These are phyloP conservation scores for Bungarus multicinctus DNA, from an alignment of 2,113 vertebrate genomes.

Conservation along the genomic window DNA sequence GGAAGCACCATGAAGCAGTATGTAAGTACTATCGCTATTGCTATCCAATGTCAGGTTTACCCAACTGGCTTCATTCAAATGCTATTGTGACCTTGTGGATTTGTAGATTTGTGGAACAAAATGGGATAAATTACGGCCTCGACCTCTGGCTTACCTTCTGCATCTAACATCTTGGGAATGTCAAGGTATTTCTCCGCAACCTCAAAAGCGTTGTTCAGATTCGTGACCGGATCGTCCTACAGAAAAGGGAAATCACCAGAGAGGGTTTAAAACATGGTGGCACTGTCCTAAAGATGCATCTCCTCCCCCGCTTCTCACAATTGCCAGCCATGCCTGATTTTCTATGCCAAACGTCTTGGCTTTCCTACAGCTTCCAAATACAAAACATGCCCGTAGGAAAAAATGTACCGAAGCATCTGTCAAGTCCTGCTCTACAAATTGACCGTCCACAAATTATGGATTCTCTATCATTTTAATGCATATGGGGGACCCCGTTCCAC, in stretches of 20 bases:
- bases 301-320: neutral
- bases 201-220: slow-evolving; percentile 82
- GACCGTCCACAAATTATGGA: neutral
- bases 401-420: neutral
- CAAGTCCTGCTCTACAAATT: neutral
- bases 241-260: neutral
- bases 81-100: too few species aligned
- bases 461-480: neutral
- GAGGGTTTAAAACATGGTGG: neutral
- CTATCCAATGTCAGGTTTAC: neutral
- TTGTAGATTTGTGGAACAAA: neutral
- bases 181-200: slow-evolving; percentile 80
- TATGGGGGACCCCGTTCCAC: neutral
- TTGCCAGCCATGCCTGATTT: neutral
- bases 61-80: neutral
- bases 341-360: neutral
- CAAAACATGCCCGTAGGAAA: neutral
- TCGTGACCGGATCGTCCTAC: slow-evolving; percentile 78
- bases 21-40: too few species aligned
- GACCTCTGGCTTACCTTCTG: slow-evolving; percentile 73
- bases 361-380: neutral
- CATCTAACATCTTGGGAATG: slow-evolving; percentile 88
- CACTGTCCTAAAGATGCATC: fast-evolving
- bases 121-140: neutral
- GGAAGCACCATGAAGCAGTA: too few species aligned